Evolutionary conservation across 2,888 invertebrate species (phyloP), one percentile per base, ranked within the genome.

Genomic region (Scaeva pyrastri): DNA sequence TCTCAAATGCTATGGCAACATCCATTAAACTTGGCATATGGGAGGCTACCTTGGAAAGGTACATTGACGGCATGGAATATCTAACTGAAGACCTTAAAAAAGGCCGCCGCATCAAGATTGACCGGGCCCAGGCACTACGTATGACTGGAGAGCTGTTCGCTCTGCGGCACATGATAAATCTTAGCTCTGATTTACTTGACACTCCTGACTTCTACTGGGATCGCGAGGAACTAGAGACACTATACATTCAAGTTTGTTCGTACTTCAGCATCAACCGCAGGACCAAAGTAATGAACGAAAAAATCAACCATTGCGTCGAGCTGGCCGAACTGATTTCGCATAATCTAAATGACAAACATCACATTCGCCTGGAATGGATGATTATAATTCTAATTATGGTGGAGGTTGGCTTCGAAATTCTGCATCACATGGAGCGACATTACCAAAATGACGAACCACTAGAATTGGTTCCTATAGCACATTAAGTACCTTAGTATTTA

Each of bases 161-260:
- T 0, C 93, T 98, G 39, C 94, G 98, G 5, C 98, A 98, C 93
- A 94, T 96, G 21, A 96, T 99, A 72, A 99, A 98, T 92, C 94
- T 99, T 88, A 97, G 98, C 89, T 98, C 98, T 0, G 98, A 99
- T 92, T 93, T 99, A 55, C 93, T 99, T 88, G 98, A 98, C 92
- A 97, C 97, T 0, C 98, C 99, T 0, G 99, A 99, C 93, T 98
- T 98, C 93, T 99, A 99, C 93, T 99, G 99, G 99, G 99, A 99
- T 90, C 95, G 98, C 72, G 98, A 98, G 89, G 94, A 96, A 73
- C 93, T 99, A 39, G 99, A 99, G 93, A 93, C 93, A 0, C 93
- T 99, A 7, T 99, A 98, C 92, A 94, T 95, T 79, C 95, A 96
- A 90, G 96, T 96, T 0, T 96, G 96, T 87, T 94, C 95, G 2